phyloP scores from a whole-genome alignment of 2,113 vertebrate species.

The Okapia johnstoni region DNA sequence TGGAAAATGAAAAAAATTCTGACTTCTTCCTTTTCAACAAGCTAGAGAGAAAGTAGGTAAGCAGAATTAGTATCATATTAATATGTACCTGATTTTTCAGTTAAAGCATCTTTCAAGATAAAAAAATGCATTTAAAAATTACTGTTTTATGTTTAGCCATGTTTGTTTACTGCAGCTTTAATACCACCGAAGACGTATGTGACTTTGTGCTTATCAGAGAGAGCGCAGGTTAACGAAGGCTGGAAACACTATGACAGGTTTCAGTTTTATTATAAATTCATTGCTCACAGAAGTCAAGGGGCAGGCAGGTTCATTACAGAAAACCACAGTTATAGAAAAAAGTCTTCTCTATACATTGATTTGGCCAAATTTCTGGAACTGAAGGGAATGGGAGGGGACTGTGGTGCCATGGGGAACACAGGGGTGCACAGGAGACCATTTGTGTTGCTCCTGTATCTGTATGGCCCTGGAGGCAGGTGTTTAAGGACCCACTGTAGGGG shows the following conservation, averaged over 20 bases:
- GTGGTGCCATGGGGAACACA: background rate
- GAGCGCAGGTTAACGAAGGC: background rate
- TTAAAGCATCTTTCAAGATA: slow-evolving; percentile 2
- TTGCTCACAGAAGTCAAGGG: background rate
- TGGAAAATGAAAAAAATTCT: slow-evolving; percentile 6
- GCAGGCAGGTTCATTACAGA: background rate
- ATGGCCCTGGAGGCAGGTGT: background rate
- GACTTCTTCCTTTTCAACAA: background rate
- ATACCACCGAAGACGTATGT: background rate
- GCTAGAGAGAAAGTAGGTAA: background rate
- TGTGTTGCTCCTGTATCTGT: rapidly evolving
- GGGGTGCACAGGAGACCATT: background rate
- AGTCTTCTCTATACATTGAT: background rate
- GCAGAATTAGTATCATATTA: background rate
- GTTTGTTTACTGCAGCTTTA: background rate
- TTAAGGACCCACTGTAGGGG: background rate
- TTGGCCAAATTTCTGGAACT: background rate
- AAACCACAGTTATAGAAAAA: background rate
- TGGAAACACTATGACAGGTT: background rate
- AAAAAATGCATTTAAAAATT: background rate
- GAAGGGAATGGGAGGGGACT: background rate
- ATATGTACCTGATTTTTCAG: background rate
- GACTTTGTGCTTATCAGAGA: background rate
- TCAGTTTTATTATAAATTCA: background rate
- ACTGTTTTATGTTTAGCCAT: background rate